Percentiles rank a stretch among this genome's conserved stretches.
phyloP scores from a whole-genome alignment of 2,113 vertebrate species.

The Leucopsar rothschildi region DNA sequence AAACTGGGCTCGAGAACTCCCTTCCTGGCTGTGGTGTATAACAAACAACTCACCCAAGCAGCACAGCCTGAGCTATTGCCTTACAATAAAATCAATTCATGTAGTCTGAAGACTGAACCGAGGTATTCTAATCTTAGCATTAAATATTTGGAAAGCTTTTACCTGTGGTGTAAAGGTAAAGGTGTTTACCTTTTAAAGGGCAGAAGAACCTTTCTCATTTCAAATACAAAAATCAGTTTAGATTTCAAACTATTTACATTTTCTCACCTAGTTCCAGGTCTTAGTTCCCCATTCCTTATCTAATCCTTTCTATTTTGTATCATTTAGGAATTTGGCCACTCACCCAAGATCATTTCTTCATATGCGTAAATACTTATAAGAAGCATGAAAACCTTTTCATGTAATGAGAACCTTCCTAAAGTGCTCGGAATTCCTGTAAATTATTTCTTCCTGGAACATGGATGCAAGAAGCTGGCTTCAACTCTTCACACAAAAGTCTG shows the following conservation, averaged over 20 bases:
- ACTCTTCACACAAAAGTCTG: background rate
- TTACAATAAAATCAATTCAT: background rate
- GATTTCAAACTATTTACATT: background rate
- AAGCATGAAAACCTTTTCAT: background rate
- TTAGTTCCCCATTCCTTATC: background rate
- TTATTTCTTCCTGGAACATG: background rate
- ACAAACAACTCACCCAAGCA: background rate
- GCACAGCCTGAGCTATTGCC: background rate
- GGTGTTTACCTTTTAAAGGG: background rate
- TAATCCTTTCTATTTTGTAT: background rate
- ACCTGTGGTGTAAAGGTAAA: background rate
- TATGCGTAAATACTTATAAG: background rate
- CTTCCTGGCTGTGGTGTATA: fast-evolving
- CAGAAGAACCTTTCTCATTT: background rate
- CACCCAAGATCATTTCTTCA: background rate
- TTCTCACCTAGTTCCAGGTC: background rate
- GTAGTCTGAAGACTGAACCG: background rate
- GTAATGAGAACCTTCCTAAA: background rate
- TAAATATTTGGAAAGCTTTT: background rate
- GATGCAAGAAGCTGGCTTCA: background rate
- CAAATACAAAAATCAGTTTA: background rate
- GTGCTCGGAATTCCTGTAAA: background rate
- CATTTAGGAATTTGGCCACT: background rate
- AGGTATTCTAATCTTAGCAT: background rate
- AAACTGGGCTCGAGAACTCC: background rate